These are phyloP conservation scores for Sminthurinus signatus DNA, from an alignment of 1,140 invertebrate species.

Conservation along the genomic window DNA sequence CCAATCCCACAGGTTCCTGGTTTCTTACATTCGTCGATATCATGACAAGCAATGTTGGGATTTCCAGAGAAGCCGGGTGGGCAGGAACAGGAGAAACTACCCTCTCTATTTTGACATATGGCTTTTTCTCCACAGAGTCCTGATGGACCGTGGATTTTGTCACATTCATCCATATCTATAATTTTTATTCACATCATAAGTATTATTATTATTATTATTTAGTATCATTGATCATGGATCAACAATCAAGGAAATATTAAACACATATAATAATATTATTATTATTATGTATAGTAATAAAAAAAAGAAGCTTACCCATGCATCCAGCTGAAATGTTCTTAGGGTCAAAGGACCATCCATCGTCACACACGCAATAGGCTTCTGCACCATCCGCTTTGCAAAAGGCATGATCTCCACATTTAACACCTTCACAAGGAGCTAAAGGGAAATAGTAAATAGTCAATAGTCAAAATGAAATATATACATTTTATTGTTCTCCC, in stretches of 20 bases:
- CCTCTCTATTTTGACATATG: slow-evolving; percentile 71
- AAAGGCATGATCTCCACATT: slow-evolving; percentile 74
- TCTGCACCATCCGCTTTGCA: slow-evolving; percentile 82
- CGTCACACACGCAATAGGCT: slow-evolving; percentile 86
- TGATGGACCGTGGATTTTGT: slow-evolving; percentile 62
- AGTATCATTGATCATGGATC: neutral
- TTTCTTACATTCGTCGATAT: slow-evolving; percentile 75
- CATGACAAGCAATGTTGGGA: slow-evolving; percentile 65
- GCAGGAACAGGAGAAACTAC: slow-evolving; percentile 70
- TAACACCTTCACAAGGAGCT: slow-evolving; percentile 85
- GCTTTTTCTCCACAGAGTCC: slow-evolving; percentile 78
- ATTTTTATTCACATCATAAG: too few relatives aligned
- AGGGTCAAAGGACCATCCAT: slow-evolving; percentile 87
- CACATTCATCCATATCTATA: slow-evolving; percentile 87
- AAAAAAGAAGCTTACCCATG: slow-evolving; percentile 53
- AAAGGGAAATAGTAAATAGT: slow-evolving; percentile 7
- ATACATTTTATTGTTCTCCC: too few relatives aligned
- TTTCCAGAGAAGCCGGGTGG: slow-evolving; percentile 69
- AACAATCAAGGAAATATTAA: neutral
- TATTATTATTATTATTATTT: too few relatives aligned
- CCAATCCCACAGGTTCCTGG: slow-evolving; percentile 69
- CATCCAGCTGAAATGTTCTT: slow-evolving; percentile 80
- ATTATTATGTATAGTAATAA: neutral
- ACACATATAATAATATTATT: too few relatives aligned
- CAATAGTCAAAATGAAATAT: too few relatives aligned